Conservation (phyloP, 1,140 invertebrate genomes). For the Aricia agestis region DNA sequence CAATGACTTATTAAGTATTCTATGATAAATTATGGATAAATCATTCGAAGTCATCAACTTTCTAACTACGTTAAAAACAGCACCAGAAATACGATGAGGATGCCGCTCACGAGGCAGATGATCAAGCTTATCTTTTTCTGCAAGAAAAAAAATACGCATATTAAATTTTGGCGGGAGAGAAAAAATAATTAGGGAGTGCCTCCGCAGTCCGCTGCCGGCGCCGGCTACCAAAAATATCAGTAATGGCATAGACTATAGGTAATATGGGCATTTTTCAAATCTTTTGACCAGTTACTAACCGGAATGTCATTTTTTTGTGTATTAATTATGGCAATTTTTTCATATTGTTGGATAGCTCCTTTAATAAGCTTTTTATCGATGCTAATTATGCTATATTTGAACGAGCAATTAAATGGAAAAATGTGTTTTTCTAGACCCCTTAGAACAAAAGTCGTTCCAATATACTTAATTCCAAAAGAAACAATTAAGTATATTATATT, state of each 20-base stretch:
- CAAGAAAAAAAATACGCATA: background rate
- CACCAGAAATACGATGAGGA: conserved; percentile 1
- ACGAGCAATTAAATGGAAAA: background rate
- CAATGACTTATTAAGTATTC: conserved; percentile 2
- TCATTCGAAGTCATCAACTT: background rate
- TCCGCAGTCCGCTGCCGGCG: no score
- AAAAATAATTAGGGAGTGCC: no score
- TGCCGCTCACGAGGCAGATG: background rate
- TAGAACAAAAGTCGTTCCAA: background rate
- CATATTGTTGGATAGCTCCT: no score
- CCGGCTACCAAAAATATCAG: no score
- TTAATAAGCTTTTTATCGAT: conserved; percentile 6
- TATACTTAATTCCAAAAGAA: conserved; percentile 7
- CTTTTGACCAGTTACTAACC: no score
- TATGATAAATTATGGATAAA: no score
- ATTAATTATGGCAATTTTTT: background rate
- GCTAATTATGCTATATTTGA: background rate
- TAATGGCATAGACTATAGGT: no score
- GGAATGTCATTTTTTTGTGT: no score
- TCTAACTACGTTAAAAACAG: background rate
- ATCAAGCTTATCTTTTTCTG: conserved; percentile 10
- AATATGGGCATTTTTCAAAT: no score
- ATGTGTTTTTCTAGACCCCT: conserved; percentile 2
- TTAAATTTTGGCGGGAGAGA: no score
- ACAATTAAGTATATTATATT: background rate